Base-by-base conservation (phyloP, 1,140 invertebrate genomes). In the Potamilus streckersoni region DNA sequence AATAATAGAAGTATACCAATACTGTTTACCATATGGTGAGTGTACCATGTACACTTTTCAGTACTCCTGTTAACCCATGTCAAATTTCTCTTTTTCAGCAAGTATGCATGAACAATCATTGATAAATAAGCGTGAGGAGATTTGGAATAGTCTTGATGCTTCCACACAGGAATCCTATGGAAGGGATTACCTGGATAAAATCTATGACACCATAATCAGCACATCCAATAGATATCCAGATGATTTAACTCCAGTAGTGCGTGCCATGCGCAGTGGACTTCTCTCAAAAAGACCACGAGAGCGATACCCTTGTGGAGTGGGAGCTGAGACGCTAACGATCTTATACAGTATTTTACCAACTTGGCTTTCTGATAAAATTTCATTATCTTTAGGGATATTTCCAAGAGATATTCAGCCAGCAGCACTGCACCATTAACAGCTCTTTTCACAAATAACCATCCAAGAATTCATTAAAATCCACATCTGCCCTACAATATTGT, bases 221-320 rank as follows among this genome's bases (percentile, higher is more conserved):
- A 62, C 73, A 12, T 74, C 75, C n/a, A 71, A 79, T 69, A 68
- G 73, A 11, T 83, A 80, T 23, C 83, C 86, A 0, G 74, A 79
- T 56, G 88, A 89, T 69, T 80, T 89, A 17, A 86, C 84, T 55
- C 85, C 87, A 15, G 83, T 88, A n/a, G 81, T 86, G 2, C 81
- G 86, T 16, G 87, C 87, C 15, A 84, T 89, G 71, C 81, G 87
- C 15, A 86, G 84, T 76, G 84, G 81, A 16, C 79, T 89, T 16
- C 79, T 89, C 0, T 89, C 88, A n/a, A 89, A 86, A 63, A 69
- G 83, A 57, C 88, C 88, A 5, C 73, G 83, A 14, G 82, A 85
- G 49, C 78, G 84, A 2, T 89, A 87, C 73, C 83, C 85, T 0
- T 88, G 87, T 63, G 87, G 86, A 15, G 81, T 80, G 6, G 87